Evolutionary conservation across 2,113 vertebrate genomes (phyloP).

Genomic region (Poeciliopsis turrubarensis): DNA sequence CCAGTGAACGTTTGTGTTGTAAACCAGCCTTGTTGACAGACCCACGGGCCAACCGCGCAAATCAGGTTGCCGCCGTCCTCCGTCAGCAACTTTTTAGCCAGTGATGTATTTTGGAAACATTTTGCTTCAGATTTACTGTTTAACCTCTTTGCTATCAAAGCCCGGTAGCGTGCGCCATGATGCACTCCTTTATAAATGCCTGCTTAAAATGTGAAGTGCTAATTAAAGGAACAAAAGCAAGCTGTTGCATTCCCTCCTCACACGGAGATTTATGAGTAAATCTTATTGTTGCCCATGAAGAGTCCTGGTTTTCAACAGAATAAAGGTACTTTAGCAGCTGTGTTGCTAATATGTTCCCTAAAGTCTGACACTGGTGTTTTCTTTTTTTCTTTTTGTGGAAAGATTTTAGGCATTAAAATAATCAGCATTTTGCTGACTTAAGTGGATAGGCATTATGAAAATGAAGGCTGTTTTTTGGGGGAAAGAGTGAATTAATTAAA

Average conservation of each 20-base stretch:
- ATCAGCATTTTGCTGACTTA: background rate
- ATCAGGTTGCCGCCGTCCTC: conserved; percentile 20
- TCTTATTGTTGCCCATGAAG: conserved; percentile 9
- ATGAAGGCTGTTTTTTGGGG: background rate
- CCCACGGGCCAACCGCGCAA: conserved; percentile 4
- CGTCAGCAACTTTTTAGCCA: conserved; percentile 37
- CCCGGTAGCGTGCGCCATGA: background rate
- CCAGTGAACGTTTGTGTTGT: conserved; percentile 44
- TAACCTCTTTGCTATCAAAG: background rate
- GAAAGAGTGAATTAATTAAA: no score
- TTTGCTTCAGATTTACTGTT: background rate
- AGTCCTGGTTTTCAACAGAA: background rate
- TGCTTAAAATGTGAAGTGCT: conserved; percentile 11
- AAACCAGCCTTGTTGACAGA: conserved; percentile 55
- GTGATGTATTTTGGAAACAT: background rate
- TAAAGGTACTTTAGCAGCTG: conserved; percentile 10
- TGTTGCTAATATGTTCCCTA: background rate
- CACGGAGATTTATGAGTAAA: background rate
- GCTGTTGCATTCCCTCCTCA: background rate
- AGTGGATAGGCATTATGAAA: background rate
- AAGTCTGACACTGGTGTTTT: background rate
- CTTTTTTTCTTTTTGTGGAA: background rate
- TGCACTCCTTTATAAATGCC: background rate
- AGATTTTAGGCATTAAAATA: no score
- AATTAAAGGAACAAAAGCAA: background rate